Evolutionary conservation across 2,797 vertebrate genomes (phyloP), one percentile per base, ranked within the genome.

Genomic region (Xenopus petersii): DNA sequence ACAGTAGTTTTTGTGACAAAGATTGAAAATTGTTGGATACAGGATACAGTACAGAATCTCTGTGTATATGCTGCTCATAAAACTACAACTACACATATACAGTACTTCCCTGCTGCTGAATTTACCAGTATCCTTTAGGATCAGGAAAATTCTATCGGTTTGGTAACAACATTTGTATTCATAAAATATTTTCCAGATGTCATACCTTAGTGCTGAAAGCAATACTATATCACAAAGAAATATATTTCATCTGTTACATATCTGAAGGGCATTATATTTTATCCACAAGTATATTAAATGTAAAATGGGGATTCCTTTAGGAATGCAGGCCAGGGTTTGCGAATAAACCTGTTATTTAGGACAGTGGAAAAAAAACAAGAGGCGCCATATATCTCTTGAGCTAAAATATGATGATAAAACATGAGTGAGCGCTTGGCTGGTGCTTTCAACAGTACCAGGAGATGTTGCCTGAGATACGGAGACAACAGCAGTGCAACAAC

Each of bases 161-260:
- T 58, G 8, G n/a, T 58, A 51, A 51, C 36, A 42, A 51, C 3
- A 51, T 12, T 51, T 51, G 49, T 12, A 12, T 15, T 12, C 49
- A 51, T 15, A 51, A 15, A 51, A 51, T 12, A 12, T n/a, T n/a
- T n/a, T 58, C 55, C 55, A 58, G 55, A 58, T 58, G 55, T 58
- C n/a, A 1, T 58, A 9, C 10, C 12, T 16, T n/a, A 15, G 15
- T 17, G 2, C 15, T 21, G 55, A 58, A 58, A n/a, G 55, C n/a
- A 58, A 1, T 58, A 15, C 55, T 58, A 17, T 2, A 58, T 17
- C 55, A 58, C 55, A 16, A 17, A 58, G 55, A 17, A 58, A 58
- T 17, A 58, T 58, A n/a, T 58, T 58, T 58, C 55, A 58, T 58
- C 55, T 58, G 55, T 21, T n/a, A n/a, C 16, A 58, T 58, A 58